Conservation (phyloP, 2,797 vertebrate species). For the Danio kyathit region DNA sequence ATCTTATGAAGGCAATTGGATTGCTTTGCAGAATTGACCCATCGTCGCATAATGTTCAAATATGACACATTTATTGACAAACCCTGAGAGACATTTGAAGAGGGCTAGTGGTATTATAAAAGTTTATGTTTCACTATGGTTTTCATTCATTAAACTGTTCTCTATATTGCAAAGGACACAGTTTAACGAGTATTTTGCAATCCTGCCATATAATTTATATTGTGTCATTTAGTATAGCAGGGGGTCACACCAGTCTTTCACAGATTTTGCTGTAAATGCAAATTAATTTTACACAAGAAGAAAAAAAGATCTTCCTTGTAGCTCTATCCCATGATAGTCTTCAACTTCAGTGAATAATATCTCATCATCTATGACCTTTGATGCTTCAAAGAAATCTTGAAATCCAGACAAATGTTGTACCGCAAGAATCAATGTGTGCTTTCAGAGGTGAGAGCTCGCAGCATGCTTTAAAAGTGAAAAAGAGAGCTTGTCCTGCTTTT, state of each 20-base stretch:
- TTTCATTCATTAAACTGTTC: slow-evolving; percentile 47
- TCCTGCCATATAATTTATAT: slow-evolving; percentile 10
- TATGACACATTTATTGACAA: slow-evolving; percentile 32
- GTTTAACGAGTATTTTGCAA: slow-evolving; percentile 47
- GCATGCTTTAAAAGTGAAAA: neutral
- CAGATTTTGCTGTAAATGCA: neutral
- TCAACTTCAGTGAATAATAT: slow-evolving; percentile 18
- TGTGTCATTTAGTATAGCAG: slow-evolving; percentile 9
- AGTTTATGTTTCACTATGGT: slow-evolving; percentile 64
- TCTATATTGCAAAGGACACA: slow-evolving; percentile 38
- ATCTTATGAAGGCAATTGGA: neutral
- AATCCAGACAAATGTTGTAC: slow-evolving; percentile 18
- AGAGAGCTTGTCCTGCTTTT: neutral
- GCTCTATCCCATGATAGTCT: neutral
- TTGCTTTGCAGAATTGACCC: neutral
- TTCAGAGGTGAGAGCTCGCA: slow-evolving; percentile 34
- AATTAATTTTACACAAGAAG: neutral
- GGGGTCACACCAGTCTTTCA: slow-evolving; percentile 22
- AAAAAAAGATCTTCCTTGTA: neutral
- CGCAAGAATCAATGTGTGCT: slow-evolving; percentile 24
- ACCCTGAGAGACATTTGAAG: slow-evolving; percentile 13
- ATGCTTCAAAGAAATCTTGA: slow-evolving; percentile 3
- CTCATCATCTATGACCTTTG: slow-evolving; percentile 34
- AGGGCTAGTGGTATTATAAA: slow-evolving; percentile 54
- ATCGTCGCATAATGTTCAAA: slow-evolving; percentile 3